A percentile compares a stretch with the other conserved stretches of the same genome.
Evolutionary conservation across 2,797 vertebrate species (phyloP).

Genomic region (Cetoscarus ocellatus): DNA sequence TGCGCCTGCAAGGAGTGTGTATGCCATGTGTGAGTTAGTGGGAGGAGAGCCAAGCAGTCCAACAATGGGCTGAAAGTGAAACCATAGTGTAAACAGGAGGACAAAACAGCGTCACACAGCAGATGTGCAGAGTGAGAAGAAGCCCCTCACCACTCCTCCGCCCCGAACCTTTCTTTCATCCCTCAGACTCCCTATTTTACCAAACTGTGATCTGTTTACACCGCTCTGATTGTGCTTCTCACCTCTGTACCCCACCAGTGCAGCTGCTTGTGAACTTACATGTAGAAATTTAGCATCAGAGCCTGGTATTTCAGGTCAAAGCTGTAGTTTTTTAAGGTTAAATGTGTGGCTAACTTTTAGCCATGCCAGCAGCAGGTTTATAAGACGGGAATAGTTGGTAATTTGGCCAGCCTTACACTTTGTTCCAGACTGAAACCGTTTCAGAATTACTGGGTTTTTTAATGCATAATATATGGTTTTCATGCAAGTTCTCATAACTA

Average conservation of each 20-base stretch:
- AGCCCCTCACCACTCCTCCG: neutral
- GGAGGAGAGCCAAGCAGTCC: conserved; percentile 41
- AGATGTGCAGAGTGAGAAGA: conserved; percentile 22
- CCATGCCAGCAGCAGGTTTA: too few species aligned
- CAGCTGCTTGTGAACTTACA: conserved; percentile 16
- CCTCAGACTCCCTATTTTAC: conserved; percentile 15
- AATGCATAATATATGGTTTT: too few species aligned
- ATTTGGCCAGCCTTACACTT: too few species aligned
- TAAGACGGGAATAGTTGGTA: too few species aligned
- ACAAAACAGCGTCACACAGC: conserved; percentile 30
- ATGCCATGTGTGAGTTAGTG: conserved; percentile 20
- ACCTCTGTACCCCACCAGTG: too few species aligned
- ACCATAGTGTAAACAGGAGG: conserved; percentile 26
- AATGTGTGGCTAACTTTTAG: too few species aligned
- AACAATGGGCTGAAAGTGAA: conserved; percentile 50
- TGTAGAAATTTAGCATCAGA: too few species aligned
- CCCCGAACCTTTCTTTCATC: neutral
- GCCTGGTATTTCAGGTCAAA: too few species aligned
- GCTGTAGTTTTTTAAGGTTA: too few species aligned
- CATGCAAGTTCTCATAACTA: too few species aligned
- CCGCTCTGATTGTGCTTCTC: too few species aligned
- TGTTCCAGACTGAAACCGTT: too few species aligned
- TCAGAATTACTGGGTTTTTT: neutral
- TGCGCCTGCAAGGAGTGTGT: conserved; percentile 18
- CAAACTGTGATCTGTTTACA: neutral